Percentiles rank a stretch among this genome's conserved stretches.
phyloP scores from a whole-genome alignment of 1,140 invertebrate genomes.

The Pristionchus pacificus region DNA sequence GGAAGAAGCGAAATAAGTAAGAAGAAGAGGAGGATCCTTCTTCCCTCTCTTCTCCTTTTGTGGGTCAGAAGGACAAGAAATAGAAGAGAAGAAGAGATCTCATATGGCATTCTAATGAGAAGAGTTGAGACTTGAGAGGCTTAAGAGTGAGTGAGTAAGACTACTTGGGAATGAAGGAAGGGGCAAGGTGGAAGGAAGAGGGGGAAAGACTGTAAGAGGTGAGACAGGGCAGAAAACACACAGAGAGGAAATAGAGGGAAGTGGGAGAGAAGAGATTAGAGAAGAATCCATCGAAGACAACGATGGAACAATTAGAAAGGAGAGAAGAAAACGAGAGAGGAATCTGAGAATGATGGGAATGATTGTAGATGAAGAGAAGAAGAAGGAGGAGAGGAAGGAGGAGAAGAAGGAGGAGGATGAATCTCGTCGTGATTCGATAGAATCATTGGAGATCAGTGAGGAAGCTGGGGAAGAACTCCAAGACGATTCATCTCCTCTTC shows the following conservation, averaged over 20 bases:
- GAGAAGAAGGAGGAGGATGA: background rate
- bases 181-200: conserved; percentile 4
- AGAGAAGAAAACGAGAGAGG: conserved; percentile 8
- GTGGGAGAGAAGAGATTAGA: background rate
- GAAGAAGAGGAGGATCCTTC: conserved; percentile 3
- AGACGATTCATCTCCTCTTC: too few relatives aligned
- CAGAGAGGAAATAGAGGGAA: conserved; percentile 19
- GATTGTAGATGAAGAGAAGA: background rate
- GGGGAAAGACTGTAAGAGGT: too few relatives aligned
- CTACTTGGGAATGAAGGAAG: background rate
- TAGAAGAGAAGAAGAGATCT: background rate
- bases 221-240: conserved; percentile 8
- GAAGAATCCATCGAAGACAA: background rate
- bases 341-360: conserved; percentile 2
- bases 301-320: background rate
- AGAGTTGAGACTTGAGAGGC: conserved; percentile 3
- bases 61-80: conserved; percentile 2
- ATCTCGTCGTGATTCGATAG: background rate
- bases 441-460: too few relatives aligned
- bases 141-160: background rate
- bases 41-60: conserved; percentile 6
- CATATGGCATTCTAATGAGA: conserved; percentile 11
- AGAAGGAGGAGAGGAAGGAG: background rate
- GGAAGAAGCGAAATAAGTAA: background rate
- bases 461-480: too few relatives aligned